Evolutionary conservation across 2,113 vertebrate genomes (phyloP), one percentile per base, ranked within the genome.

Genomic region (Burhinus oedicnemus): DNA sequence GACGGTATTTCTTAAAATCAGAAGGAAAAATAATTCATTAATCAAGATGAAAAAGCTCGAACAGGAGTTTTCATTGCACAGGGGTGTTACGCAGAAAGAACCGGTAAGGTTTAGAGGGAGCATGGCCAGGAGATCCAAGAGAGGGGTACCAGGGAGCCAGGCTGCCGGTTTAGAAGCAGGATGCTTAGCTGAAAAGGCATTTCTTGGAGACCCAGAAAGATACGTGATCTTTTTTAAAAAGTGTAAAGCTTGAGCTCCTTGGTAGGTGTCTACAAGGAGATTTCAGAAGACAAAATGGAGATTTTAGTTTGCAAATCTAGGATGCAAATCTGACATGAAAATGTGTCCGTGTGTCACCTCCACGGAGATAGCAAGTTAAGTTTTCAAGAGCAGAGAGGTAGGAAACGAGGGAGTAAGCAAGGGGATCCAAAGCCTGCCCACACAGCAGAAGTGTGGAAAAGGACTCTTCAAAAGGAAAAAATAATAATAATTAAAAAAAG

Each of bases 351-450:
- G 30, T 11, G 25, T 40, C 57, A 29, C 2, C 78, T 76, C 60
- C 47, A 1, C 0, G 15, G 34, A 64, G 42, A n/a, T 0, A 15
- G 15, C 21, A 4, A 66, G 29, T 9, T 8, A 10, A 18, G 11
- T 1, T 34, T 6, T 58, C 45, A 25, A 14, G 69, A 87, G 72
- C n/a, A 76, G 40, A 36, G 47, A 26, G 20, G 17, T 0, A 17
- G 27, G 65, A 40, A 57, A 78, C 2, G 58, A 71, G 55, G 42
- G 45, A 45, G 57, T 1, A 30, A 49, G 16, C 1, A 1, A 12
- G 30, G 36, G 70, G 40, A 47, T 8, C 40, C 62, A 18, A 49
- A 34, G 9, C 34, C 49, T 45, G 34, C 27, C 65, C 17, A 1
- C 40, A 18, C 1, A 16, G 27, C 18, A 30, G 1, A n/a, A 40